These are phyloP conservation scores for Pseudorasbora parva DNA, from an alignment of 2,113 vertebrate species.

Conservation along the genomic window DNA sequence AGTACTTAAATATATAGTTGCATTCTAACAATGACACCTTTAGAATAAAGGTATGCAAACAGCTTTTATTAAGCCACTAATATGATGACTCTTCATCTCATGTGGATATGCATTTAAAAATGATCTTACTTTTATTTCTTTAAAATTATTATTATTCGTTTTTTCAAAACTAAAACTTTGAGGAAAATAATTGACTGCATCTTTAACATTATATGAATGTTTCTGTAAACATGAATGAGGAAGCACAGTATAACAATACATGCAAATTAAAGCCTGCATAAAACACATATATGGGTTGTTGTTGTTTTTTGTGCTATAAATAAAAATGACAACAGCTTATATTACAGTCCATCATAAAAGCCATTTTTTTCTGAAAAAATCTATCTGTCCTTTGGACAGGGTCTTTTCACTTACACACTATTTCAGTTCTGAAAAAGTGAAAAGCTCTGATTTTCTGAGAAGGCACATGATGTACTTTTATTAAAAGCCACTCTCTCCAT, in stretches of 20 bases:
- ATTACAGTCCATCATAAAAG: slow-evolving; percentile 1
- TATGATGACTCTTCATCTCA: neutral
- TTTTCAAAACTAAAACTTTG: neutral
- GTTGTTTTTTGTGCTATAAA: neutral
- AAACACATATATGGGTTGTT: neutral
- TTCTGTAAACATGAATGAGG: neutral
- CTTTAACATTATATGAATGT: neutral
- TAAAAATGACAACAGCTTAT: neutral
- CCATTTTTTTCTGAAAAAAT: neutral
- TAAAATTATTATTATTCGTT: neutral
- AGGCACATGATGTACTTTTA: slow-evolving; percentile 34
- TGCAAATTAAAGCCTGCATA: neutral
- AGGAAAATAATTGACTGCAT: neutral
- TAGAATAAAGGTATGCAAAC: no score
- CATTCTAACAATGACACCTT: no score
- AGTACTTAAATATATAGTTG: no score
- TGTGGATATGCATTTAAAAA: neutral
- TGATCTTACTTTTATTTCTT: neutral
- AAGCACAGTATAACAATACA: neutral
- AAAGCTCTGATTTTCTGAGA: slow-evolving; percentile 25
- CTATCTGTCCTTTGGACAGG: neutral
- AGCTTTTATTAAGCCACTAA: neutral
- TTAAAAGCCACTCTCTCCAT: slow-evolving; percentile 17
- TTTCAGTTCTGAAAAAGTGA: slow-evolving; percentile 22
- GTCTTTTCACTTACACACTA: neutral